phyloP scores from a whole-genome alignment of 2,113 vertebrate genomes.

The Callipepla squamata region DNA sequence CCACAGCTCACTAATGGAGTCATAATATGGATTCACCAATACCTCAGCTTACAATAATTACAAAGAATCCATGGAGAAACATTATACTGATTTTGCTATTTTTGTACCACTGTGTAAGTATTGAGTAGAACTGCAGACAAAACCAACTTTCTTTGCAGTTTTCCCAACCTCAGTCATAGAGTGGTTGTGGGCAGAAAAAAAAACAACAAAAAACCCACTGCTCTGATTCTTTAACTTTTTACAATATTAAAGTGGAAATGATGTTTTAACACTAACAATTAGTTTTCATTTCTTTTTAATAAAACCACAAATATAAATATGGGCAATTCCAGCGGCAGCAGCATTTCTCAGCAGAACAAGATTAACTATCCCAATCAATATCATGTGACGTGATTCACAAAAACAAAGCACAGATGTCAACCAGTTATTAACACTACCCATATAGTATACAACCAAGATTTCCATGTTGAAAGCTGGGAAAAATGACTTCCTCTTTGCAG shows the following conservation, averaged over 20 bases:
- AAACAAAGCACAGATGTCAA: constrained; percentile 73
- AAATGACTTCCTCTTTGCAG: constrained; percentile 63
- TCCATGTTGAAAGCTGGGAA: constrained; percentile 55
- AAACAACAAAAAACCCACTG: constrained; percentile 48
- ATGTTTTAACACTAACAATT: constrained; percentile 57
- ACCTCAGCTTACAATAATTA: constrained; percentile 73
- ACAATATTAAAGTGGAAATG: constrained; percentile 64
- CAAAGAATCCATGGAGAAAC: constrained; percentile 73
- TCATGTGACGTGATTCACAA: constrained; percentile 68
- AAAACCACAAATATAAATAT: constrained; percentile 73
- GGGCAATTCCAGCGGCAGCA: constrained; percentile 69
- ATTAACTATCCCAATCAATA: constrained; percentile 69
- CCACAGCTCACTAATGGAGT: constrained; percentile 81
- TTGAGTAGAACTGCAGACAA: constrained; percentile 59
- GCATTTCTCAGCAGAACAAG: constrained; percentile 71
- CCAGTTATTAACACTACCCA: constrained; percentile 67
- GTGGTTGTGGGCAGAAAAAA: constrained; percentile 3
- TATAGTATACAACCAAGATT: constrained; percentile 40
- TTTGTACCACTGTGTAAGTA: constrained; percentile 58
- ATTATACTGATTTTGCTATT: constrained; percentile 58
- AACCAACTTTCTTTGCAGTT: constrained; percentile 33
- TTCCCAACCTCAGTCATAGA: constrained; percentile 41
- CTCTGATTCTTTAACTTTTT: constrained; percentile 57
- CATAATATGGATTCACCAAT: constrained; percentile 76
- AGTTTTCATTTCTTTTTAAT: constrained; percentile 57